These are phyloP conservation scores for Eupsilia transversa DNA, from an alignment of 2,888 invertebrate species.

Conservation along the genomic window DNA sequence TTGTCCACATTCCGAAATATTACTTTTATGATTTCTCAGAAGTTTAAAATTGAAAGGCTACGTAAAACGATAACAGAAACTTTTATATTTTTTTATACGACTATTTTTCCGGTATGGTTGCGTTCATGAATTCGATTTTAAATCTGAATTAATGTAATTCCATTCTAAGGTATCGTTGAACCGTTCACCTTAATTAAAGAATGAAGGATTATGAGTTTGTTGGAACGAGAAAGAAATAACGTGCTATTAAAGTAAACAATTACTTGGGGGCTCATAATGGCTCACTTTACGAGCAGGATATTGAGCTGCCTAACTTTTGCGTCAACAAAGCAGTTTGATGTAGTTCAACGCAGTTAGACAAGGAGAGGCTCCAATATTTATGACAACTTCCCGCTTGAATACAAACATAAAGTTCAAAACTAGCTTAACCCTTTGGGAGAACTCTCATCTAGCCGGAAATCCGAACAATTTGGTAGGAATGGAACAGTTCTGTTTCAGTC, in stretches of 20 bases:
- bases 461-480: conserved; percentile 82
- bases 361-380: conserved; percentile 84
- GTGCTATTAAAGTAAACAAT: conserved; percentile 73
- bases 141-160: conserved; percentile 2
- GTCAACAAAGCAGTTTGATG: conserved; percentile 85
- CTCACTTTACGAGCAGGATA: conserved; percentile 79
- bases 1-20: conserved; percentile 11
- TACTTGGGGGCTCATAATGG: conserved; percentile 76
- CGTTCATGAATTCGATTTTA: not conserved
- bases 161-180: not conserved
- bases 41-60: conserved; percentile 1
- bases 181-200: conserved; percentile 12
- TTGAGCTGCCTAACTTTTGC: conserved; percentile 81
- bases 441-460: conserved; percentile 82
- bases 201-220: conserved; percentile 27
- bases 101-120: not conserved
- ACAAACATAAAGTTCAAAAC: conserved; percentile 86
- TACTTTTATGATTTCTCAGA: not conserved
- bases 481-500: conserved; percentile 75
- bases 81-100: not conserved
- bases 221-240: conserved; percentile 49
- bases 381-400: conserved; percentile 83
- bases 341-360: conserved; percentile 83
- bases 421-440: conserved; percentile 83
- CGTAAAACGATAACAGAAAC: not conserved